A percentile compares a stretch with the other conserved stretches of the same genome.
Evolutionary conservation across 2,113 vertebrate species (phyloP).

Genomic region (Cavia porcellus): DNA sequence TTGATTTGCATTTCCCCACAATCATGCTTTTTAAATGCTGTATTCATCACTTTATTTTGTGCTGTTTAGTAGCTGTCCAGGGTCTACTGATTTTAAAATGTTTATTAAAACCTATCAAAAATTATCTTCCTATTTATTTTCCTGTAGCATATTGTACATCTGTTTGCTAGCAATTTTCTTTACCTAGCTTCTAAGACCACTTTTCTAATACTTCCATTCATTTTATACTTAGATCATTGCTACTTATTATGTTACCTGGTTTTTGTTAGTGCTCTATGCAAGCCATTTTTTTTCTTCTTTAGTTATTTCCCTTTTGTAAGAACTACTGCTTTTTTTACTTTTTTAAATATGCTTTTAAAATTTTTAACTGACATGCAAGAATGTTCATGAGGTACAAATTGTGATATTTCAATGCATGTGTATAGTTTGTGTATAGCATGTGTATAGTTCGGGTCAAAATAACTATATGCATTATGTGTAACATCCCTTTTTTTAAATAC

Average conservation of each 20-base stretch:
- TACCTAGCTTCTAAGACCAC: not conserved
- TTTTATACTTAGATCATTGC: not conserved
- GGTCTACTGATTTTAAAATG: not conserved
- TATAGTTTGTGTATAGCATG: not conserved
- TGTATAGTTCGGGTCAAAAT: not conserved
- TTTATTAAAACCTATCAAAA: not conserved
- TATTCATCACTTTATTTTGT: conserved; percentile 30
- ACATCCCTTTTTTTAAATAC: not conserved
- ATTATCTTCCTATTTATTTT: not conserved
- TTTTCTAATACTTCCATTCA: not conserved
- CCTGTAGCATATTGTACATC: not conserved
- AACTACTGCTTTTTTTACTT: not conserved
- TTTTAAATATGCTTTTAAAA: not conserved
- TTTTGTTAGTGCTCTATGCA: not conserved
- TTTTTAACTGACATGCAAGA: not conserved
- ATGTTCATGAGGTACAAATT: not conserved
- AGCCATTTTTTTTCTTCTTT: not conserved
- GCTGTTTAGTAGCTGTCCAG: not conserved
- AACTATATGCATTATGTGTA: not conserved
- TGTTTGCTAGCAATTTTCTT: not conserved
- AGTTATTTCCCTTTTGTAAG: conserved; percentile 7
- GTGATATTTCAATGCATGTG: not conserved
- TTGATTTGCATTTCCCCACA: not conserved
- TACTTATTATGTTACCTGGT: not conserved
- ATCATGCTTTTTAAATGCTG: not conserved